Percentiles rank a stretch among this genome's conserved stretches.
Evolutionary conservation across 2,113 vertebrate genomes (phyloP).

Genomic region (Gambusia affinis): DNA sequence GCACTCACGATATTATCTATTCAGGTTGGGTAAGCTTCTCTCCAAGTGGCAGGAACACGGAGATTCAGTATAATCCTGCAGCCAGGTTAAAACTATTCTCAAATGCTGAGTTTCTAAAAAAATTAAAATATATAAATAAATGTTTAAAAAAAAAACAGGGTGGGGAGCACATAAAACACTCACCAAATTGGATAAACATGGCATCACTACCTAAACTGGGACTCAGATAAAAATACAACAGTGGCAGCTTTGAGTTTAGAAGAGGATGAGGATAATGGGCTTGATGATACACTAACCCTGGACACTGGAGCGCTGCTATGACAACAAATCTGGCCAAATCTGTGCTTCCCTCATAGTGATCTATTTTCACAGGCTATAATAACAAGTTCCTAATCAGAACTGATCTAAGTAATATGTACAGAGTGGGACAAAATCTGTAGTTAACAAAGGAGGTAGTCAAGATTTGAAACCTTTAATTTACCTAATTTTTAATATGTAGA

Average conservation of each 20-base stretch:
- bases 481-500: neutral
- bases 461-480: neutral
- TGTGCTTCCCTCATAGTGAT: conserved; percentile 19
- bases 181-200: conserved; percentile 19
- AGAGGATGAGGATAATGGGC: conserved; percentile 42
- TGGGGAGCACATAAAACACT: conserved; percentile 17
- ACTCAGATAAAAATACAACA: conserved; percentile 24
- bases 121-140: neutral
- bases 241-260: conserved; percentile 29
- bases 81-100: conserved; percentile 22
- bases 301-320: conserved; percentile 45
- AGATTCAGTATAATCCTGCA: conserved; percentile 22
- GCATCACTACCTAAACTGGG: conserved; percentile 47
- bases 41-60: conserved; percentile 44
- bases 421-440: neutral
- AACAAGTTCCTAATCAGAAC: neutral
- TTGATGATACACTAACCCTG: conserved; percentile 56
- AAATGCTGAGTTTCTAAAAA: neutral
- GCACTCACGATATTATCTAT: conserved; percentile 53
- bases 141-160: too few species aligned
- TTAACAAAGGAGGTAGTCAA: neutral
- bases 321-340: conserved; percentile 43
- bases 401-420: neutral
- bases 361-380: conserved; percentile 10
- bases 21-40: conserved; percentile 40